phyloP scores from a whole-genome alignment of 1,140 invertebrate species.

The Archivesica marissinica region DNA sequence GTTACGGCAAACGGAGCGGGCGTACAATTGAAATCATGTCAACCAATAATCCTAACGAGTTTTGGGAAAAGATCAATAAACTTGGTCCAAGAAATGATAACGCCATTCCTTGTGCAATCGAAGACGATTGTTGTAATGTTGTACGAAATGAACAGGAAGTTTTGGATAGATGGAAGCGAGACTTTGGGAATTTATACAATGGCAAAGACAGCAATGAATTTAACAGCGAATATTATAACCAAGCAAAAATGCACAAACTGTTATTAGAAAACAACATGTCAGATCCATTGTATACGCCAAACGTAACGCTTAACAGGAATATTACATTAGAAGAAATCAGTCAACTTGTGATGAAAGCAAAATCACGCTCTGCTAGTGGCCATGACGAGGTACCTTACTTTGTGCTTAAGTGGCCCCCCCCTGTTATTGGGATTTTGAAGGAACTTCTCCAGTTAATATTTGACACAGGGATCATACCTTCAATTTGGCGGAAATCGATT shows the following conservation, averaged over 20 bases:
- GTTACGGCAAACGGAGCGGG: slow-evolving; percentile 14
- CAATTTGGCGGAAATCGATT: slow-evolving; percentile 62
- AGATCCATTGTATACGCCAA: slow-evolving; percentile 45
- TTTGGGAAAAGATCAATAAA: slow-evolving; percentile 53
- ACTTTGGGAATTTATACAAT: slow-evolving; percentile 55
- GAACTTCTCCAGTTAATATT: slow-evolving; percentile 61
- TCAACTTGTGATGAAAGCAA: slow-evolving; percentile 25
- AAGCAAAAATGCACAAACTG: slow-evolving; percentile 36
- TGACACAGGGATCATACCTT: slow-evolving; percentile 57
- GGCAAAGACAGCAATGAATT: slow-evolving; percentile 16
- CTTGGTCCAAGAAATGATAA: slow-evolving; percentile 40
- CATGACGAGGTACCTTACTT: slow-evolving; percentile 35
- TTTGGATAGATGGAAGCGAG: slow-evolving; percentile 7
- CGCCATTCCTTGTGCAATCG: background rate
- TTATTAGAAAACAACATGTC: slow-evolving; percentile 44
- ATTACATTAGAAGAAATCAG: slow-evolving; percentile 48
- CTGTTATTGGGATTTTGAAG: slow-evolving; percentile 28
- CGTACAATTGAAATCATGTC: slow-evolving; percentile 31
- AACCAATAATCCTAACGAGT: slow-evolving; percentile 49
- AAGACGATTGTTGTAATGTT: background rate
- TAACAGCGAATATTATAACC: slow-evolving; percentile 18
- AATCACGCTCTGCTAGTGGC: slow-evolving; percentile 25
- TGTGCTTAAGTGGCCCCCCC: slow-evolving; percentile 36
- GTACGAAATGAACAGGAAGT: slow-evolving; percentile 1
- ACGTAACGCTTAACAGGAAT: slow-evolving; percentile 23